phyloP scores from a whole-genome alignment of 2,888 invertebrate genomes.

The Metopia argyrocephala region DNA sequence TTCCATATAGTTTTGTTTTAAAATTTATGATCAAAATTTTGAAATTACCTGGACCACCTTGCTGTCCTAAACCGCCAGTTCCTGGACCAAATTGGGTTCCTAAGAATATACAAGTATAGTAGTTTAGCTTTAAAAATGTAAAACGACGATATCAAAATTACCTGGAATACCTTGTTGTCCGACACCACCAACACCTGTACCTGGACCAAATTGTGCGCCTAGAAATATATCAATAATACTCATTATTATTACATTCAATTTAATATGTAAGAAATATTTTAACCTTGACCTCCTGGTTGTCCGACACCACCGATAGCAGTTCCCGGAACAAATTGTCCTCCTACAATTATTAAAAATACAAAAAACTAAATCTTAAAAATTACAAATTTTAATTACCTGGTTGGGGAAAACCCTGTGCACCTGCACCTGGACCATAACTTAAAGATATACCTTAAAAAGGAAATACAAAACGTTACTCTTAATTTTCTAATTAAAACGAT shows the following conservation, averaged over 20 bases:
- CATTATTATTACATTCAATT: too few species aligned
- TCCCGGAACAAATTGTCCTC: slow-evolving; percentile 5
- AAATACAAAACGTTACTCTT: too few species aligned
- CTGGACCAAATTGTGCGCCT: slow-evolving; percentile 6
- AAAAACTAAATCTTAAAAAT: neutral
- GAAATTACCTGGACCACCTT: slow-evolving; percentile 17
- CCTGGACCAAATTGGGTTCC: slow-evolving; percentile 11
- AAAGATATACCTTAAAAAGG: neutral
- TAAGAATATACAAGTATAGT: neutral
- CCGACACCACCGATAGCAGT: slow-evolving; percentile 7
- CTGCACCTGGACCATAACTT: neutral
- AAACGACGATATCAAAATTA: neutral
- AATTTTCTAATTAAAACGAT: neutral
- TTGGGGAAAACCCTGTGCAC: neutral
- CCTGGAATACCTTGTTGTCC: neutral
- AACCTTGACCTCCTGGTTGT: slow-evolving; percentile 19
- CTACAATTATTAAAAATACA: neutral
- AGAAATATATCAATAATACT: neutral
- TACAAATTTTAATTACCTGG: neutral
- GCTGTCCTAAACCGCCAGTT: slow-evolving; percentile 22
- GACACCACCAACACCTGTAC: neutral
- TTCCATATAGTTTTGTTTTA: too few species aligned
- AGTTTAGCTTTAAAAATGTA: too few species aligned
- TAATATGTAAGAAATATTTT: too few species aligned
- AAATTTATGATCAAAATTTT: too few species aligned